These are phyloP conservation scores for Pagetopsis macropterus DNA, from an alignment of 2,797 vertebrate genomes.

Conservation along the genomic window DNA sequence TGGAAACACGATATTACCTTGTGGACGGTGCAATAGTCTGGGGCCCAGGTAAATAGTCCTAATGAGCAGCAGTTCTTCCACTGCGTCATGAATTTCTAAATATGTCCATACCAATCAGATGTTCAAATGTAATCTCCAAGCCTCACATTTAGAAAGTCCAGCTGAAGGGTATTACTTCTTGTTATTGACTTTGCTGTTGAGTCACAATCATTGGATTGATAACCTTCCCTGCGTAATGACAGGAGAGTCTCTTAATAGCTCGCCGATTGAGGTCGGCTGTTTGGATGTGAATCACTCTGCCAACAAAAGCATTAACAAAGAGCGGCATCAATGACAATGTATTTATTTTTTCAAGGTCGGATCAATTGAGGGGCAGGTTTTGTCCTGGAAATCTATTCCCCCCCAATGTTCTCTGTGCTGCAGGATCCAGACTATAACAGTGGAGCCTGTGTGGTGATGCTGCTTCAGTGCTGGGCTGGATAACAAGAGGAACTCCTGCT, in stretches of 20 bases:
- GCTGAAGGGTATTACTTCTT: constrained; percentile 6
- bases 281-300: constrained; percentile 55
- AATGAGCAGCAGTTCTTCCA: constrained; percentile 23
- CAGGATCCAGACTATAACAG: constrained; percentile 63
- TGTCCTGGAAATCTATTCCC: constrained; percentile 66
- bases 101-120: constrained; percentile 37
- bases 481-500: not conserved
- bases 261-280: constrained; percentile 52
- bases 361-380: constrained; percentile 67
- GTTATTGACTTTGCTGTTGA: constrained; percentile 48
- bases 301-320: constrained; percentile 62
- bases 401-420: constrained; percentile 42
- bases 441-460: constrained; percentile 15
- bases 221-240: constrained; percentile 52
- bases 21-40: constrained; percentile 20
- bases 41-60: constrained; percentile 11
- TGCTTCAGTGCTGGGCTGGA: constrained; percentile 15
- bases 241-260: constrained; percentile 48
- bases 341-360: constrained; percentile 65
- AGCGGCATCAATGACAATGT: constrained; percentile 62
- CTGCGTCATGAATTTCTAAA: constrained; percentile 31
- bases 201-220: constrained; percentile 48
- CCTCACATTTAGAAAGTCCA: constrained; percentile 17
- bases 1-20: constrained; percentile 32
- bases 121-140: constrained; percentile 24